Conservation (phyloP, 2,888 invertebrate species). For the Herminia tarsipennalis region DNA sequence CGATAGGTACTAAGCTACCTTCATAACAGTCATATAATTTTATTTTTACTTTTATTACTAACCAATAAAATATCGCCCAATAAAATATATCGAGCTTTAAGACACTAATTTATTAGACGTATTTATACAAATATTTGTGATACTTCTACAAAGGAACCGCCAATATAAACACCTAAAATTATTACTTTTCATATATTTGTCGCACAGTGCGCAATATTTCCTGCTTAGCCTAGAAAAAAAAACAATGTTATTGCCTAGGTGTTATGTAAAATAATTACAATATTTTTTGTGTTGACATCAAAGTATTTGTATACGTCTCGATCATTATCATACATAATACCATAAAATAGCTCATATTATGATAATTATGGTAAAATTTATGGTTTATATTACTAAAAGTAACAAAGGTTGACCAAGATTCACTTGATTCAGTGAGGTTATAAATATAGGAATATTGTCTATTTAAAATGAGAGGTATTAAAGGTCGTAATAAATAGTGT, state of each 20-base stretch:
- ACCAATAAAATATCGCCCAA: constrained; percentile 9
- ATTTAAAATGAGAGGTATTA: constrained; percentile 9
- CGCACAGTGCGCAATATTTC: constrained; percentile 14
- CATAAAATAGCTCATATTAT: constrained; percentile 54
- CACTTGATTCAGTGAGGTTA: constrained; percentile 26
- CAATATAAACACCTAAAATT: constrained; percentile 5
- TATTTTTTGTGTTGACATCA: constrained; percentile 40
- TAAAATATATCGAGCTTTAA: constrained; percentile 18
- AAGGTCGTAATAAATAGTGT: constrained; percentile 13
- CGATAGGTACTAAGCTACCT: constrained; percentile 1
- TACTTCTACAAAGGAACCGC: constrained; percentile 11
- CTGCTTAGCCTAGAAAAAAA: constrained; percentile 27
- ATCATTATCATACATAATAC: constrained; percentile 48
- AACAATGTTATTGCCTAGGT: constrained; percentile 13
- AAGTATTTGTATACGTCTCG: constrained; percentile 25
- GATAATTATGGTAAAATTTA: constrained; percentile 53
- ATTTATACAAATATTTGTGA: constrained; percentile 15
- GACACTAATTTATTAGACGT: constrained; percentile 19
- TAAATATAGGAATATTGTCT: constrained; percentile 21
- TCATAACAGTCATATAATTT: constrained; percentile 1
- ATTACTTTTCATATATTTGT: constrained; percentile 7
- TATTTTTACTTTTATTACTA: constrained; percentile 9
- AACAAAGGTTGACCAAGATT: constrained; percentile 45
- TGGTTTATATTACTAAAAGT: constrained; percentile 46
- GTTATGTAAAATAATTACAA: constrained; percentile 9